phyloP scores from a whole-genome alignment of 2,797 vertebrate species.

The Labeo calbasu region DNA sequence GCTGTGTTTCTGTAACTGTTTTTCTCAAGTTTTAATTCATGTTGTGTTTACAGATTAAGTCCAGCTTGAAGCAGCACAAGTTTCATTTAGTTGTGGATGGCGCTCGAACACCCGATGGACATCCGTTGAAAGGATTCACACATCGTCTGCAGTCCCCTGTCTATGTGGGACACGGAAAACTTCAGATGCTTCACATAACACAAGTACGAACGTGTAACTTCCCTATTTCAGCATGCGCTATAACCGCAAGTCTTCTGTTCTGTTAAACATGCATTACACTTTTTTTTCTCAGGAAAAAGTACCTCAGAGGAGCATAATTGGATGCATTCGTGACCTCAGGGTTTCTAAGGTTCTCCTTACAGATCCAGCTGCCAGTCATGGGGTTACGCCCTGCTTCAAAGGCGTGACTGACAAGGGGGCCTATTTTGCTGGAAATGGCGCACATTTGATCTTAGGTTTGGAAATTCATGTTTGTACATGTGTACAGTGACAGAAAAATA shows the following conservation, averaged over 20 bases:
- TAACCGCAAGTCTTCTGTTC: background rate
- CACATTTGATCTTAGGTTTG: slow-evolving; percentile 80
- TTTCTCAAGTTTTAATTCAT: background rate
- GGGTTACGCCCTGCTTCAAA: slow-evolving; percentile 76
- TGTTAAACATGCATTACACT: background rate
- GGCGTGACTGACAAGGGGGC: slow-evolving; percentile 73
- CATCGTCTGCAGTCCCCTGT: slow-evolving; percentile 70
- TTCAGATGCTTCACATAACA: slow-evolving; percentile 33
- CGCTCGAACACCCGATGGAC: slow-evolving; percentile 75
- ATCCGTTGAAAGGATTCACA: slow-evolving; percentile 66
- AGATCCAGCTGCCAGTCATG: slow-evolving; percentile 68
- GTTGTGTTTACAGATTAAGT: slow-evolving; percentile 74
- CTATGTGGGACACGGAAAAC: slow-evolving; percentile 76
- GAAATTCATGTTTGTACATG: background rate
- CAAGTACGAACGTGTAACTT: slow-evolving; percentile 58
- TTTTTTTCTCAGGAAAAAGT: slow-evolving; percentile 68
- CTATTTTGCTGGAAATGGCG: slow-evolving; percentile 83
- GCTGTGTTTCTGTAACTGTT: background rate
- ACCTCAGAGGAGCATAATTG: slow-evolving; percentile 77
- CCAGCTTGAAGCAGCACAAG: slow-evolving; percentile 73
- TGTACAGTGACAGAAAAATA: background rate
- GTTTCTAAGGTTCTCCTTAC: slow-evolving; percentile 74
- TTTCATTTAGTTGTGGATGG: slow-evolving; percentile 82
- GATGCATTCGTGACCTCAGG: slow-evolving; percentile 83
- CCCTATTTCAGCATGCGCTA: background rate